Conservation (phyloP, 2,113 vertebrate genomes). For the Coptodon bakossiorum region DNA sequence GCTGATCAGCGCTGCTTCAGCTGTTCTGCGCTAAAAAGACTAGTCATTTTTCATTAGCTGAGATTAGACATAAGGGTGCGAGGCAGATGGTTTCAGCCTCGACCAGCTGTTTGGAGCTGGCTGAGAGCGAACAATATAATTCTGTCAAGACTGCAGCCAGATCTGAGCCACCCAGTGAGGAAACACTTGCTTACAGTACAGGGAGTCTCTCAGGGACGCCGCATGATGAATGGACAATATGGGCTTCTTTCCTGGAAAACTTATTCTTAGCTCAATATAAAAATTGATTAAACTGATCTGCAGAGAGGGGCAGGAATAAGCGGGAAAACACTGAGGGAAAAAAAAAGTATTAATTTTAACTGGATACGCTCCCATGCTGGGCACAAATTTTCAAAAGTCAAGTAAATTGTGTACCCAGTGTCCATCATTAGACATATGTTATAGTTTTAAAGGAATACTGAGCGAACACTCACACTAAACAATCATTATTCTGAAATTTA, state of each 20-base stretch:
- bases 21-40: conserved; percentile 8
- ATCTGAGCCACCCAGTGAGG: conserved; percentile 49
- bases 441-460: background rate
- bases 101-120: conserved; percentile 58
- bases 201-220: conserved; percentile 15
- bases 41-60: conserved; percentile 49
- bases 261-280: conserved; percentile 9
- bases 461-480: background rate
- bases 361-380: background rate
- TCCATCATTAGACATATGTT: background rate
- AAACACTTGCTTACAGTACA: conserved; percentile 43
- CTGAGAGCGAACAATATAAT: conserved; percentile 54
- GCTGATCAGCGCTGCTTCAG: background rate
- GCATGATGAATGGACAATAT: conserved; percentile 57
- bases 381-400: background rate
- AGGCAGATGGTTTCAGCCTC: conserved; percentile 47
- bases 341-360: background rate
- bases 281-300: conserved; percentile 17
- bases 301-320: background rate
- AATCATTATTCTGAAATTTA: background rate
- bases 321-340: background rate
- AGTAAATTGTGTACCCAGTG: background rate
- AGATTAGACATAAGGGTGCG: conserved; percentile 22
- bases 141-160: conserved; percentile 43
- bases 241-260: conserved; percentile 34